Percentiles rank a stretch among this genome's conserved stretches.
phyloP scores from a whole-genome alignment of 2,888 invertebrate species.

The Chrysina gloriosa region DNA sequence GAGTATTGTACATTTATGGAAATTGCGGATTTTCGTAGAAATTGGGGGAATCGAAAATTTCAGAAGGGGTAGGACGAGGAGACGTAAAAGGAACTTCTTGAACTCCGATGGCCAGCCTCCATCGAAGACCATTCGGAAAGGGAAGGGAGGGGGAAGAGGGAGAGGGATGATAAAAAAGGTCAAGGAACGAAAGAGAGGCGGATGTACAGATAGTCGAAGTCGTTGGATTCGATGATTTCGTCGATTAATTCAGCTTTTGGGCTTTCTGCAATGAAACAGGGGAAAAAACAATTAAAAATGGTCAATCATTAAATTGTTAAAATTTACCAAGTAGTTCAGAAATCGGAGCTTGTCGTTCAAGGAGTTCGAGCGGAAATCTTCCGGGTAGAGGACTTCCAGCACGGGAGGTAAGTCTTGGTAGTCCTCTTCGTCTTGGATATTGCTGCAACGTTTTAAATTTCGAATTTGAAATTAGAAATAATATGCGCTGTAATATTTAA shows the following conservation, averaged over 20 bases:
- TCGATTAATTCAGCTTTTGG: background rate
- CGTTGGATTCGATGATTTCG: background rate
- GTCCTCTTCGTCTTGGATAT: conserved; percentile 3
- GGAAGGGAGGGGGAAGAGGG: no score
- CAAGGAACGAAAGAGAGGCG: no score
- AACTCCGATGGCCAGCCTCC: no score
- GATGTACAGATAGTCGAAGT: no score
- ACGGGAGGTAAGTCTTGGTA: background rate
- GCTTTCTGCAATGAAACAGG: conserved; percentile 6
- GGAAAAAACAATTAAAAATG: background rate
- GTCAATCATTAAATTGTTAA: background rate
- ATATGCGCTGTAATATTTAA: no score
- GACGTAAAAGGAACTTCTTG: no score
- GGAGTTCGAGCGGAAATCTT: background rate
- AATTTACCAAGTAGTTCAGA: conserved; percentile 1
- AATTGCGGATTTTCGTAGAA: background rate
- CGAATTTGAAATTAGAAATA: no score
- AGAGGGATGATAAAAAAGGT: no score
- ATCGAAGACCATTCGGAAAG: no score
- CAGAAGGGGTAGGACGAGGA: no score
- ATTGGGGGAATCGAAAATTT: background rate
- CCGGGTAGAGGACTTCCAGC: background rate
- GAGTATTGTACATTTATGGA: background rate
- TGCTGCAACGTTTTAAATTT: no score
- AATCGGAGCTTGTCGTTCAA: conserved; percentile 3